Conservation (phyloP, 1,140 invertebrate genomes). For the Colletes latitarsis region DNA sequence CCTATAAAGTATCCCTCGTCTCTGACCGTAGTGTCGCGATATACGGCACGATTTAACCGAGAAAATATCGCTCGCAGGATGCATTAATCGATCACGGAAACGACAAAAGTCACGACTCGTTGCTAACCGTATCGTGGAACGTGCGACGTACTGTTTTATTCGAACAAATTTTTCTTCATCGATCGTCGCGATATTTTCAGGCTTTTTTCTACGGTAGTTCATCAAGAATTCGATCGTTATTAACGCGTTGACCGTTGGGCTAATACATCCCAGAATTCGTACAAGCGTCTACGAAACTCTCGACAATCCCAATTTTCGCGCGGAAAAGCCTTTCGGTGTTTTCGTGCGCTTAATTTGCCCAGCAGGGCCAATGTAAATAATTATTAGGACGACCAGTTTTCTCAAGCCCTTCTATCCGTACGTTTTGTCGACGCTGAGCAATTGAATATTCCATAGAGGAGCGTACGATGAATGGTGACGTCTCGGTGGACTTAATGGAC, state of each 20-base stretch:
- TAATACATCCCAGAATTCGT: background rate
- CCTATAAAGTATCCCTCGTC: conserved; percentile 11
- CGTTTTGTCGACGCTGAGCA: background rate
- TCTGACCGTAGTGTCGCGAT: background rate
- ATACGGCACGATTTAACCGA: background rate
- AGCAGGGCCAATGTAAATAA: too few species aligned
- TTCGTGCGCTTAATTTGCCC: too few species aligned
- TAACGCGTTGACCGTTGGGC: background rate
- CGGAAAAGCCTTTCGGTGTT: too few species aligned
- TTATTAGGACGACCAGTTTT: too few species aligned
- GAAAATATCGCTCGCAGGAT: background rate
- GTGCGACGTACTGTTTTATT: background rate
- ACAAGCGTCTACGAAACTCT: background rate
- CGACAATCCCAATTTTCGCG: background rate
- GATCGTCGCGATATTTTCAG: background rate
- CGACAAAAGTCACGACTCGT: conserved; percentile 6
- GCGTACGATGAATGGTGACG: background rate
- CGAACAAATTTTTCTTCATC: background rate
- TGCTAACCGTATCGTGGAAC: too few species aligned
- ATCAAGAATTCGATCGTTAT: background rate
- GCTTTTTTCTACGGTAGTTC: too few species aligned
- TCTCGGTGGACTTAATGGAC: background rate
- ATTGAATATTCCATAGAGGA: background rate
- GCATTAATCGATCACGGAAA: conserved; percentile 13
- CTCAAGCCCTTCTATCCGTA: background rate